Base-by-base conservation (phyloP, 2,113 vertebrate genomes). In the Verasper variegatus region DNA sequence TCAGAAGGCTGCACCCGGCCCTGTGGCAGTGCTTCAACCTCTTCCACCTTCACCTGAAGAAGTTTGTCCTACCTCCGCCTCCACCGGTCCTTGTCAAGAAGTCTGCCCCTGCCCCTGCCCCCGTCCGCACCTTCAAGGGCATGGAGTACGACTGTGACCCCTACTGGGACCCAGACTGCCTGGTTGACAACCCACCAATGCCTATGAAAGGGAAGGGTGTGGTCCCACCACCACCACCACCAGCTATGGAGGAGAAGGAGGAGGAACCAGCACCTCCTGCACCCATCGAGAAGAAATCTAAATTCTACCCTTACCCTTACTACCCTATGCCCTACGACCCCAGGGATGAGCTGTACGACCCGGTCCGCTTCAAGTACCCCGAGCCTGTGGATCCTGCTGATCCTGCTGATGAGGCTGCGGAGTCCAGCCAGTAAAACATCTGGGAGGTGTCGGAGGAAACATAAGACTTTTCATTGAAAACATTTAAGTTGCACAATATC, bases 121-220 rank as follows among this genome's bases (percentile, higher is more conserved):
- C 85, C 11, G 61, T 93, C 20, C 78, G 76, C 55, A 23, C 54
- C 62, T 93, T 88, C 80, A 95, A 95, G 73, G 86, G 85, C 42
- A 94, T 94, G 92, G 94, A 95, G 85, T 94, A 94, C 4, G 94
- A 94, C 84, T 95, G 94, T 21, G 93, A 95, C 87, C 94, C 95
- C 5, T 94, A 94, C 92, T 95, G 94, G 94, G 94, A 95, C 79
- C 94, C 95, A 0, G 94, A 95, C 86, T 95, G 94, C 87, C 92
- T 95, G 52, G 86, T 95, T 8, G 94, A 95, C 67, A 81, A 91
- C 74, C 94, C 94, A 1, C 94, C 92, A 37, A 84, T 88, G 17
- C 69, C 90, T 23, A 17, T 94, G 0, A 94, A 94, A 52, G 93
- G 92, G 0, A 91, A 92, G 70, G 18, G 62, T 0, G 10, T 80